Percentiles rank a stretch among this genome's conserved stretches.
These are phyloP conservation scores for Pangasius macronema DNA, from an alignment of 2,797 vertebrate species.

Conservation along the genomic window DNA sequence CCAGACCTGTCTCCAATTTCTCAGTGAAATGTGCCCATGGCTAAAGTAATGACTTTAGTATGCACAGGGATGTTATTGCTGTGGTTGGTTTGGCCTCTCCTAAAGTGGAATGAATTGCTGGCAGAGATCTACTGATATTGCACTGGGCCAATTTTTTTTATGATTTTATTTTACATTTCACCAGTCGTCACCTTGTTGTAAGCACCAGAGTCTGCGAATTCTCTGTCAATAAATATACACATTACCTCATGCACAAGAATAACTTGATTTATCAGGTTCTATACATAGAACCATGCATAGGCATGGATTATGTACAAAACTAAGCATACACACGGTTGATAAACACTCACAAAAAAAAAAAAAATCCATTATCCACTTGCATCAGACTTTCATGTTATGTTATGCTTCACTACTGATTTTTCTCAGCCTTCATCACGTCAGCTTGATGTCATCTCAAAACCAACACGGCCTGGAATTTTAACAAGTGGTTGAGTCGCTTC, in stretches of 20 bases:
- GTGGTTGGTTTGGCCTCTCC: background rate
- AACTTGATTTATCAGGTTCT: background rate
- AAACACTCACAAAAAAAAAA: background rate
- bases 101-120: background rate
- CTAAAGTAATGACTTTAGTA: background rate
- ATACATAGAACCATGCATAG: background rate
- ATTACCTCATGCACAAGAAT: background rate
- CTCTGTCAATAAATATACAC: background rate
- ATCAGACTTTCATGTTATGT: background rate
- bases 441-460: constrained; percentile 7
- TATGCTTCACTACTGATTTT: background rate
- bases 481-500: background rate
- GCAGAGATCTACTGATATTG: background rate
- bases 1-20: background rate
- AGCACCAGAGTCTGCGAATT: background rate
- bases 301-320: background rate
- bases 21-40: background rate
- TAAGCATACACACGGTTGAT: background rate
- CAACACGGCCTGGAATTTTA: constrained; percentile 14
- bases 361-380: background rate
- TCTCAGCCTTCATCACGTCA: background rate
- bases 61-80: background rate
- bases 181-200: background rate
- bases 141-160: background rate
- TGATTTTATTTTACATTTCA: background rate